Evolutionary conservation across 2,888 invertebrate genomes (phyloP), one percentile per base, ranked within the genome.

Genomic region (Drosophila pegasa): DNA sequence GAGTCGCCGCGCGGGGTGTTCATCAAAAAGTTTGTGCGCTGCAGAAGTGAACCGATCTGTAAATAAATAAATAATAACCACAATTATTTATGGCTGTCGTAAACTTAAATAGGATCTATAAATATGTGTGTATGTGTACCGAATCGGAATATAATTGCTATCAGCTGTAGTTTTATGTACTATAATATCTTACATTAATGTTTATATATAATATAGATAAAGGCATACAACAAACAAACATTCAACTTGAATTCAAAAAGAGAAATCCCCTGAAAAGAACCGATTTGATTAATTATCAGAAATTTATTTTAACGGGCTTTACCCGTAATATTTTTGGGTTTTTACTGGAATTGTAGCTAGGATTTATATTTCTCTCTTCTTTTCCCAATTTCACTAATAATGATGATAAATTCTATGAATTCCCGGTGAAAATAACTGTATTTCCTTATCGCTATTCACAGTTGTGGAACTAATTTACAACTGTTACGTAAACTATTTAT

Each of bases 41-140:
- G 58, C 18, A 91, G 47, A 29, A 90, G 45, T 4, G 75, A 65
- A 10, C 90, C 91, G 66, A 91, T 81, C 91, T 91, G 33, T 43
- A 57, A 72, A 52, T 18, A 47, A 6, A 61, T 22, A 33, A 50
- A 35, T 18, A 50, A 33, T 22, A 33, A 47, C 10, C 41, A 14
- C 41, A 43, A 37, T 33, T 41, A 29, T 54, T 52, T 52, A 50
- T 33, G 18, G 37, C 37, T 31, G 22, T 25, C 9, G 16, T 33
- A 33, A 31, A 33, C 18, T 52, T 25, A 18, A 22, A 35, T 40
- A 5, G 31, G 12, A 41, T 9, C 1, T n/a, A n/a, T n/a, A 10
- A n/a, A 27, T 16, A 20, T 27, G 18, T 10, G 3, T 18, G 16
- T 18, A 4, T 38, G n/a, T 22, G 8, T 20, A 20, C 20, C 29